phyloP scores from a whole-genome alignment of 2,888 invertebrate genomes.

The Brachyptera putata region DNA sequence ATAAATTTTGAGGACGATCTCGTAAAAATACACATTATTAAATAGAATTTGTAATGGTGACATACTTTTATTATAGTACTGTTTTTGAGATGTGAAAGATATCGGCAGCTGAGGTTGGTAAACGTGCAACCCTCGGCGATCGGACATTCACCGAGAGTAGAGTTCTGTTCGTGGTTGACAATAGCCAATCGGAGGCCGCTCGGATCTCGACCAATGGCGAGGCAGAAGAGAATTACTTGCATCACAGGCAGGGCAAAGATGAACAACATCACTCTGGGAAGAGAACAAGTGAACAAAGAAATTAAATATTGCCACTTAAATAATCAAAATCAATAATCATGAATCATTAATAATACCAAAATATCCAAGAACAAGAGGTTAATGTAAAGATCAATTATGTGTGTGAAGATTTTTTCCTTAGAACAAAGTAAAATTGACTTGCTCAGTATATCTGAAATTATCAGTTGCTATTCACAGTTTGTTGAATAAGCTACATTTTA shows the following conservation, averaged over 20 bases:
- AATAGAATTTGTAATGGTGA: constrained; percentile 41
- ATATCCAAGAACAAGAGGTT: too few species aligned
- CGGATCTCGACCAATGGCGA: constrained; percentile 87
- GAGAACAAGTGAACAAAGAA: not conserved
- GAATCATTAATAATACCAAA: too few species aligned
- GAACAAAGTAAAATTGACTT: too few species aligned
- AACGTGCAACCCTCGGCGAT: constrained; percentile 62
- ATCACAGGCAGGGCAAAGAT: constrained; percentile 91
- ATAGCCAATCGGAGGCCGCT: constrained; percentile 76
- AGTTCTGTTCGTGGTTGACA: constrained; percentile 59
- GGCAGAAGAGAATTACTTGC: constrained; percentile 89
- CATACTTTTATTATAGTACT: constrained; percentile 67
- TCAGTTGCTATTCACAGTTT: too few species aligned
- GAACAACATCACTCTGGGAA: constrained; percentile 74
- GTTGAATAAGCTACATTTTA: too few species aligned
- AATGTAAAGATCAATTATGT: too few species aligned
- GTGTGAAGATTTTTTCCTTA: too few species aligned
- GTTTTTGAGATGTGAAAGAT: constrained; percentile 69
- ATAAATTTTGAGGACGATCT: not conserved
- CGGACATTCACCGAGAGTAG: constrained; percentile 48
- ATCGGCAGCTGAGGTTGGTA: constrained; percentile 71
- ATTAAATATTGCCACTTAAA: not conserved
- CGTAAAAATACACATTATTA: not conserved
- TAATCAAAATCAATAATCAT: too few species aligned
- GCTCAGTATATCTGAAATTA: too few species aligned